phyloP scores from a whole-genome alignment of 1,140 invertebrate species.

The Myzus persicae region DNA sequence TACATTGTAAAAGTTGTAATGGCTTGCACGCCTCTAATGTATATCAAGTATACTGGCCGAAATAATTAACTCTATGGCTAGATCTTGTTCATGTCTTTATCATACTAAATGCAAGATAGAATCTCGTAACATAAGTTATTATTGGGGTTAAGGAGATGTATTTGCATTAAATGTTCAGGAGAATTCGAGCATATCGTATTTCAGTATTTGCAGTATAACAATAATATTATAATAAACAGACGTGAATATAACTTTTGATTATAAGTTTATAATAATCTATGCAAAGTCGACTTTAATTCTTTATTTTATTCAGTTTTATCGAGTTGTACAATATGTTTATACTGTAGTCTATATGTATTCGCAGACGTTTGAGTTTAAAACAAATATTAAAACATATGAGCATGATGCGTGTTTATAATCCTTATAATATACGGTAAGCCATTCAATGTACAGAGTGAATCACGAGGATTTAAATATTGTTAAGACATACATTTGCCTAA shows the following conservation, averaged over 20 bases:
- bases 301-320: not conserved
- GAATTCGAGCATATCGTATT: not conserved
- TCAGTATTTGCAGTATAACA: not conserved
- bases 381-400: not conserved
- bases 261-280: not conserved
- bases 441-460: not conserved
- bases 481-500: not conserved
- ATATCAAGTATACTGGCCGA: not conserved
- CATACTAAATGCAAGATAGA: not conserved
- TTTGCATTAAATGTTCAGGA: not conserved
- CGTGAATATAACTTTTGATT: not conserved
- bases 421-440: not conserved
- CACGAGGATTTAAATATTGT: not conserved
- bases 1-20: not conserved
- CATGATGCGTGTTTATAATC: not conserved
- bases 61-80: slow-evolving; percentile 3
- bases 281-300: not conserved
- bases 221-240: not conserved
- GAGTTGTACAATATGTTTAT: not conserved
- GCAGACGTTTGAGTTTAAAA: not conserved
- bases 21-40: not conserved
- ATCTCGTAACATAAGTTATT: not conserved
- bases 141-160: not conserved
- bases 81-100: not conserved
- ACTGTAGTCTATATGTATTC: not conserved